Evolutionary conservation across 2,888 invertebrate genomes (phyloP).

Genomic region (Drosophila austrosaltans): DNA sequence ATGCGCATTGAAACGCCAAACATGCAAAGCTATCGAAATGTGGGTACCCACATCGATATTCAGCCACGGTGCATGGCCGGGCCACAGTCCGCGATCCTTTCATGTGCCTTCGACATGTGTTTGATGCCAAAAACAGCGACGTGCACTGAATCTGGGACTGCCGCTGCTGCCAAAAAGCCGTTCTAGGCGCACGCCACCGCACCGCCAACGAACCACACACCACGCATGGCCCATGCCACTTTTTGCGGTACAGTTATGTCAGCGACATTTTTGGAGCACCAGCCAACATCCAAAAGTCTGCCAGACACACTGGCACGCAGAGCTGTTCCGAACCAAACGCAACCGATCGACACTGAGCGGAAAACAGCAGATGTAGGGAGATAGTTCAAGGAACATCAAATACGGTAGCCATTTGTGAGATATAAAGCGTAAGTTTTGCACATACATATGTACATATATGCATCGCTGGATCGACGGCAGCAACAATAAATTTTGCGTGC

Average conservation of each 20-base stretch:
- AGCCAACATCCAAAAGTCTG: slow-evolving; percentile 43
- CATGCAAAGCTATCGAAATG: slow-evolving; percentile 61
- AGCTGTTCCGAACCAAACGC: slow-evolving; percentile 19
- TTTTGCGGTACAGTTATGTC: slow-evolving; percentile 72
- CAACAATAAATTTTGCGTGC: slow-evolving; percentile 79
- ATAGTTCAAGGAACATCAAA: slow-evolving; percentile 45
- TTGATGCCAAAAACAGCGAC: slow-evolving; percentile 79
- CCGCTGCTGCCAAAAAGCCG: slow-evolving; percentile 42
- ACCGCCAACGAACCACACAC: slow-evolving; percentile 26
- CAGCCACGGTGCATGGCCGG: slow-evolving; percentile 29
- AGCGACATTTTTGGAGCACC: slow-evolving; percentile 72
- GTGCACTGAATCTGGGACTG: slow-evolving; percentile 70
- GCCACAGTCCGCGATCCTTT: slow-evolving; percentile 60
- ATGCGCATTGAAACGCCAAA: slow-evolving; percentile 79
- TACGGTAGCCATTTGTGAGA: slow-evolving; percentile 79
- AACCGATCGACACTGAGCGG: not conserved
- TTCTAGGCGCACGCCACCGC: slow-evolving; percentile 44
- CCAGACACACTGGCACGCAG: slow-evolving; percentile 74
- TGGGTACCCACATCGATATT: slow-evolving; percentile 17
- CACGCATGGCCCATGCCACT: slow-evolving; percentile 58
- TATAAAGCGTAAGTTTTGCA: slow-evolving; percentile 34
- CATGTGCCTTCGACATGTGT: slow-evolving; percentile 77
- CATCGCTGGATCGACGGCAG: slow-evolving; percentile 46
- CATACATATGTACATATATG: slow-evolving; percentile 19
- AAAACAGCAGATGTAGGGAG: slow-evolving; percentile 1